Percentiles rank a stretch among this genome's conserved stretches.
These are phyloP conservation scores for Adrianichthys oophorus DNA, from an alignment of 2,797 vertebrate genomes.

Conservation along the genomic window DNA sequence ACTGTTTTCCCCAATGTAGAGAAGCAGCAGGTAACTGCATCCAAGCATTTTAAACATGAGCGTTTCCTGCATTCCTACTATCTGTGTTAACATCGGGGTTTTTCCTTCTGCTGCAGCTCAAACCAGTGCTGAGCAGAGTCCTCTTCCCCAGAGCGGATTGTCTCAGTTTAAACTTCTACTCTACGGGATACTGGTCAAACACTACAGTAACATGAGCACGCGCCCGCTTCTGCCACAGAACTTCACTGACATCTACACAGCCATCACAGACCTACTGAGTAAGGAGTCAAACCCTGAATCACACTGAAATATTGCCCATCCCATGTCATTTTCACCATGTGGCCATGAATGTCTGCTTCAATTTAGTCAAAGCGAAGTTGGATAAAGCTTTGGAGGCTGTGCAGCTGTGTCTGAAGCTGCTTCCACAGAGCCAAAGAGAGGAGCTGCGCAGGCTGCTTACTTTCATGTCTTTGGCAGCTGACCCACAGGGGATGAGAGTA, in stretches of 20 bases:
- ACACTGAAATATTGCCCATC: background rate
- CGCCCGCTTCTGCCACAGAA: constrained; percentile 81
- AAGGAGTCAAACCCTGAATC: constrained; percentile 4
- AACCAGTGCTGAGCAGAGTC: background rate
- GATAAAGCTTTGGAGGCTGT: constrained; percentile 86
- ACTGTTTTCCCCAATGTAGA: constrained; percentile 45
- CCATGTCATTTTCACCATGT: background rate
- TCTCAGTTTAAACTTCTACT: constrained; percentile 81
- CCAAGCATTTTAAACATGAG: constrained; percentile 1
- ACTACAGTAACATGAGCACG: constrained; percentile 81
- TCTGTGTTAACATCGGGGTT: background rate
- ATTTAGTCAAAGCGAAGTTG: constrained; percentile 80
- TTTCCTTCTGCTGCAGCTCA: constrained; percentile 14
- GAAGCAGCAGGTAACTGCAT: background rate
- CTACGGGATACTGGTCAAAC: constrained; percentile 82
- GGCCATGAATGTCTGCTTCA: background rate
- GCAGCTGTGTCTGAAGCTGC: constrained; percentile 90
- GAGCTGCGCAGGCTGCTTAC: constrained; percentile 86
- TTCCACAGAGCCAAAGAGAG: constrained; percentile 81
- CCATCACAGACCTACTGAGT: constrained; percentile 89
- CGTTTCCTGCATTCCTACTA: background rate
- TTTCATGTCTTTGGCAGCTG: constrained; percentile 89
- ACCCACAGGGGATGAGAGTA: constrained; percentile 79
- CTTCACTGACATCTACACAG: constrained; percentile 83
- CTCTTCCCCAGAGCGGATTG: constrained; percentile 20